Percentiles rank a stretch among this genome's conserved stretches.
phyloP scores from a whole-genome alignment of 53 echinoderm and acorn worm genomes.

The Echinarachnius parma region DNA sequence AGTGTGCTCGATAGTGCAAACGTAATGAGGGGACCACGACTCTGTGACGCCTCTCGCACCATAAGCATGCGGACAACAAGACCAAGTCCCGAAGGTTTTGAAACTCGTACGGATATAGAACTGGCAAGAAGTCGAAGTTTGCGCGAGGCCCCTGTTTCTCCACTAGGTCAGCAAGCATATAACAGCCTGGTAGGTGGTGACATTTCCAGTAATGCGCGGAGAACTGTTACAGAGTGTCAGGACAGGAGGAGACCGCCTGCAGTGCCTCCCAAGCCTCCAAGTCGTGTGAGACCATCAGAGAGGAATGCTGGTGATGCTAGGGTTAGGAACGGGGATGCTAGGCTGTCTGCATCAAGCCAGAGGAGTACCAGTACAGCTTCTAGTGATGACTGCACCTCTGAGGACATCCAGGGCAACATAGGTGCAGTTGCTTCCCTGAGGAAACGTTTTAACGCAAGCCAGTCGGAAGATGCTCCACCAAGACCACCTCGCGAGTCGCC shows the following conservation, averaged over 20 bases:
- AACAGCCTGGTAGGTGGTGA: slow-evolving; percentile 69
- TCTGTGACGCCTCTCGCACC: slow-evolving; percentile 44
- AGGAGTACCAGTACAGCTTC: slow-evolving; percentile 29
- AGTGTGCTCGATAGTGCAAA: slow-evolving; percentile 37
- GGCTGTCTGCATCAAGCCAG: slow-evolving; percentile 14
- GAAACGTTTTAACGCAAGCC: slow-evolving; percentile 28
- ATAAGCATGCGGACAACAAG: slow-evolving; percentile 52
- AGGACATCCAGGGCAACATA: slow-evolving; percentile 6
- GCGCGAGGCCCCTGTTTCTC: slow-evolving; percentile 46
- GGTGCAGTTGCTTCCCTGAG: slow-evolving; percentile 36
- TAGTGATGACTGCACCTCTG: slow-evolving; percentile 25
- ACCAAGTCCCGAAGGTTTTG: not conserved
- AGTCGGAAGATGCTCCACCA: slow-evolving; percentile 42
- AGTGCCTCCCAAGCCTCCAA: slow-evolving; percentile 51
- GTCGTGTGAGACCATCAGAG: slow-evolving; percentile 14
- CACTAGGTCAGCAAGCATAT: slow-evolving; percentile 63
- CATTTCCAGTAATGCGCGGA: slow-evolving; percentile 34
- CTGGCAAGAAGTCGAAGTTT: slow-evolving; percentile 52
- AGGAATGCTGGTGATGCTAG: not conserved
- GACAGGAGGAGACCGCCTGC: not conserved
- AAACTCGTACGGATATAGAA: not conserved
- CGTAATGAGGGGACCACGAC: slow-evolving; percentile 16
- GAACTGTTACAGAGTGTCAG: not conserved
- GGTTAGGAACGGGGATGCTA: slow-evolving; percentile 17
- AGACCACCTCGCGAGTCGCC: slow-evolving; percentile 42